Evolutionary conservation across 2,113 vertebrate genomes (phyloP).

Genomic region (Heteronetta atricapilla): DNA sequence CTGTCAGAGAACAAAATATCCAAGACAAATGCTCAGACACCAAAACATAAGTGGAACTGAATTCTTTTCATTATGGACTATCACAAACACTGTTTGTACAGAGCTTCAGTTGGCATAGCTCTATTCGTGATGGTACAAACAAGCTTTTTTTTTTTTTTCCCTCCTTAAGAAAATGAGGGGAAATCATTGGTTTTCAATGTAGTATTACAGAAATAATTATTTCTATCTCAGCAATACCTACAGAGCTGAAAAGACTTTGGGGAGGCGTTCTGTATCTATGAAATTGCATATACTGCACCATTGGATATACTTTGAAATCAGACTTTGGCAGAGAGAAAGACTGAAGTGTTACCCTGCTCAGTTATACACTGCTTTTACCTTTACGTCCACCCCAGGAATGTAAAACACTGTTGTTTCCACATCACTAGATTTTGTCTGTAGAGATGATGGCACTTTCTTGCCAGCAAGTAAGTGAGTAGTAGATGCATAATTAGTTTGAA

Average conservation of each 20-base stretch:
- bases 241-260: neutral
- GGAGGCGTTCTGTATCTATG: neutral
- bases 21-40: neutral
- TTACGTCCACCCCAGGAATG: conserved; percentile 98
- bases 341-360: neutral
- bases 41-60: neutral
- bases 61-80: neutral
- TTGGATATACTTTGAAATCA: neutral
- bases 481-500: conserved; percentile 89
- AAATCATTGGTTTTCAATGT: neutral
- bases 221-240: neutral
- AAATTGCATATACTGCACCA: neutral
- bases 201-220: neutral
- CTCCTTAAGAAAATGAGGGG: fast-evolving
- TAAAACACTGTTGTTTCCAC: conserved; percentile 97
- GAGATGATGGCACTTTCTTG: conserved; percentile 92
- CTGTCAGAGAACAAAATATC: neutral
- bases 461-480: conserved; percentile 89
- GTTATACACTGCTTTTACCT: conserved; percentile 78
- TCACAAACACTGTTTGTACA: neutral
- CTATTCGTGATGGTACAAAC: neutral
- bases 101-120: neutral
- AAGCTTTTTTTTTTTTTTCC: neutral
- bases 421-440: conserved; percentile 93
- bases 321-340: neutral